Evolutionary conservation across 2,797 vertebrate species (phyloP), one percentile per base, ranked within the genome.

Genomic region (Schizopygopsis malacanthus): DNA sequence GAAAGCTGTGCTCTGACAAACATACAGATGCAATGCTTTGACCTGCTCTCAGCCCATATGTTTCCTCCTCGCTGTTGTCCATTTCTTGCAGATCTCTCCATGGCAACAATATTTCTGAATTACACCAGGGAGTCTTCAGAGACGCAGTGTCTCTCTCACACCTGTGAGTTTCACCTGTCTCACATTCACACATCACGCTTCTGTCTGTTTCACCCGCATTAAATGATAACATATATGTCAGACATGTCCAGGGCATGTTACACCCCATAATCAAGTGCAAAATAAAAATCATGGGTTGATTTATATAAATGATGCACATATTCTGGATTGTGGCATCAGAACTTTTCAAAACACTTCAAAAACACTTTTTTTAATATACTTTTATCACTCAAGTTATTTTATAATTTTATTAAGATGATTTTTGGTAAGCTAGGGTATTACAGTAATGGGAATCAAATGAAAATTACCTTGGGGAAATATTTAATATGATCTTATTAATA

Each of bases 141-240:
- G 97, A 98, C 0, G 97, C 97, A 88, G 94, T 94, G 45, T 96
- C 97, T 22, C 89, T 98, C 73, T 98, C 97, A 83, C 97, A 98
- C 91, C 93, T 98, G 97, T 98, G 92, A 97, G 97, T 96, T 52
- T 47, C 67, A 79, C 47, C 37, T 41, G 52, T 33, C 15, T 84
- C 72, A 75, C 28, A 47, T 56, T 70, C 52, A 22, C 33, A 41
- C 10, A 43, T 43, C 69, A 43, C 67, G 10, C 67, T 70, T 41
- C 8, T 28, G 3, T 9, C 71, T 47, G 43, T 25, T 47, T 2
- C n/a, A 4, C 20, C 0, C 0, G 5, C 70, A 16, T 28, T 73
- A 73, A 15, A 63, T 28, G 12, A 52, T 16, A 59, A 22, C 4
- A 12, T 11, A 61, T 12, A 61, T 1, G 11, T 61, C 59, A 41